A percentile compares a stretch with the other conserved stretches of the same genome.
These are phyloP conservation scores for Microctenopoma stevenorrisi DNA, from an alignment of 2,797 vertebrate species.

Conservation along the genomic window DNA sequence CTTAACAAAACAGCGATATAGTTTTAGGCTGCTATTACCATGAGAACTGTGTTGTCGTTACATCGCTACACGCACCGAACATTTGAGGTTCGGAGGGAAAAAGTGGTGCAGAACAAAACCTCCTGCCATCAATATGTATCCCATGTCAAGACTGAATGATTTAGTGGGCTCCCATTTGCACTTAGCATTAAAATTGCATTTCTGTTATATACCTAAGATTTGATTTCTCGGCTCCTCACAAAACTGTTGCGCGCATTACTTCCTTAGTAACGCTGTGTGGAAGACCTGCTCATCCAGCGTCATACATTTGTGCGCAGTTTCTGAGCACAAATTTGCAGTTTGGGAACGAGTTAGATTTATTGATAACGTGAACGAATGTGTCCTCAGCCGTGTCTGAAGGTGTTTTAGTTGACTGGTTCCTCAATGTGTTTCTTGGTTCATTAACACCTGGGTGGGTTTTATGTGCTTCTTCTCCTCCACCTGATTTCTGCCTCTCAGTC, in stretches of 20 bases:
- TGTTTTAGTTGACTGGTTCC: background rate
- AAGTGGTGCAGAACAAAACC: slow-evolving; percentile 1
- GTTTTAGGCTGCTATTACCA: slow-evolving; percentile 61
- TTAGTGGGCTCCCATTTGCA: slow-evolving; percentile 25
- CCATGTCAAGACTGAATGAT: background rate
- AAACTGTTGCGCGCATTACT: background rate
- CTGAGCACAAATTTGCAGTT: background rate
- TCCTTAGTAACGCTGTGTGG: background rate
- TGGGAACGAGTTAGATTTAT: slow-evolving; percentile 2
- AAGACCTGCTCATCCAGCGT: background rate
- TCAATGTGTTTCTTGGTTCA: slow-evolving; percentile 38
- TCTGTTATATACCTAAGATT: slow-evolving; percentile 7
- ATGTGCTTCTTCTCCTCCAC: slow-evolving; percentile 51
- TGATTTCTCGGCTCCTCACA: background rate
- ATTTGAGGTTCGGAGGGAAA: slow-evolving; percentile 29
- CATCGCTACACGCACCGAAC: slow-evolving; percentile 6
- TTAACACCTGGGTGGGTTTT: slow-evolving; percentile 60
- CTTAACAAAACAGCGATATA: slow-evolving; percentile 33
- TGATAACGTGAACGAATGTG: slow-evolving; percentile 17
- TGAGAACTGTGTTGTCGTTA: slow-evolving; percentile 42
- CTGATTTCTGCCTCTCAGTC: slow-evolving; percentile 44
- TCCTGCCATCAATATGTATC: background rate
- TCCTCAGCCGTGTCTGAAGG: slow-evolving; percentile 9
- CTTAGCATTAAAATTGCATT: slow-evolving; percentile 33
- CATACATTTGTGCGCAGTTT: background rate